Evolutionary conservation across 2,113 vertebrate species (phyloP).

Genomic region (Megalops atlanticus): DNA sequence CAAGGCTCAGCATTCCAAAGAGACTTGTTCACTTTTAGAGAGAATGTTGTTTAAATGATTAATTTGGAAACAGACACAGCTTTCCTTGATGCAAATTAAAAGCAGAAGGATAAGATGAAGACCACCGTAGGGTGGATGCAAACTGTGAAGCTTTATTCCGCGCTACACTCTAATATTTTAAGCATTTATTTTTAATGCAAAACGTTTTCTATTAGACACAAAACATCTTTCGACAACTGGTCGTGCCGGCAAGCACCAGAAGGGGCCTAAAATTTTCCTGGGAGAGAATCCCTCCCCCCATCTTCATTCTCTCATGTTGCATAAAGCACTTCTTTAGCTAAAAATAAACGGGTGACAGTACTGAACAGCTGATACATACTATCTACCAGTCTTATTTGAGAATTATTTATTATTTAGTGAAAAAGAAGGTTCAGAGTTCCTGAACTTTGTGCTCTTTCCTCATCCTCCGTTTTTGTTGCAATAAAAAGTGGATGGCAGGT

Average conservation of each 20-base stretch:
- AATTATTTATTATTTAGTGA: too few species aligned
- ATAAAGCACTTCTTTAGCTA: too few species aligned
- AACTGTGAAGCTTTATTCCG: neutral
- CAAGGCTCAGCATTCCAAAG: slow-evolving; percentile 5
- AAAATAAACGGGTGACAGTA: too few species aligned
- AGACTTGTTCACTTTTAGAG: neutral
- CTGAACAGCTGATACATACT: too few species aligned
- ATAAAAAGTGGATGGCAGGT: too few species aligned
- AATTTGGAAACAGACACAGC: slow-evolving; percentile 19
- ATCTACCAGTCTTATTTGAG: too few species aligned
- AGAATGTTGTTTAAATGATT: neutral
- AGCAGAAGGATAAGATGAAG: neutral
- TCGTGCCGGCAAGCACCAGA: neutral
- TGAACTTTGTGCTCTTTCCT: too few species aligned
- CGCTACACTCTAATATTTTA: neutral
- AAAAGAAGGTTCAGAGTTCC: too few species aligned
- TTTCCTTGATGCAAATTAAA: neutral
- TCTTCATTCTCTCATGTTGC: too few species aligned
- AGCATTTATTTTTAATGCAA: slow-evolving; percentile 21
- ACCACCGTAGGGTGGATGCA: neutral
- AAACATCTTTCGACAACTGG: neutral
- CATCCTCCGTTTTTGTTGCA: too few species aligned
- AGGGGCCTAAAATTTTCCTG: neutral
- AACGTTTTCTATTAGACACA: neutral
- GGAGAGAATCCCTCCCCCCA: neutral